Evolutionary conservation across 2,113 vertebrate genomes (phyloP), one percentile per base, ranked within the genome.

Genomic region (Orthonyx spaldingii): DNA sequence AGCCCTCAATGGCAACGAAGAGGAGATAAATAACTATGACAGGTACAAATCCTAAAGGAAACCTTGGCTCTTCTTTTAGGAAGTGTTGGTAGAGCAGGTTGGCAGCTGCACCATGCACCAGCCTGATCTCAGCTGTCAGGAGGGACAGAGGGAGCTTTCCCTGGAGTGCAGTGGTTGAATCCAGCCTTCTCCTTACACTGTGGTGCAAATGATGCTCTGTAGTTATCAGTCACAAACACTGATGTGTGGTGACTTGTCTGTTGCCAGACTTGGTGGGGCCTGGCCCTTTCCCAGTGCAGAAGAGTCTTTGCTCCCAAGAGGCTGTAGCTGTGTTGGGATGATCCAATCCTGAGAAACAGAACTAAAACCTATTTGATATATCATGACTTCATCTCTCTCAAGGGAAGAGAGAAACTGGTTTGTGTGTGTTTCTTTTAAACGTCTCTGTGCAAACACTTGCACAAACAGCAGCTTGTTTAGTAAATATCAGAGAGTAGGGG

Each of bases 1-100:
- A 10, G 98, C 99, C 14, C 98, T 99, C n/a, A 99, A 99, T 11
- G 99, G 99, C 76, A 99, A 98, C 0, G 97, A 98, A 9, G 98
- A 98, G 16, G 99, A 99, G 89, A 96, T 98, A 79, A 98, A 98
- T 94, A 98, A 97, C 80, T 98, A 98, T 1, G 98, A 99, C 91
- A 96, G 98, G 99, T 99, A 96, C 16, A 39, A n/a, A 47, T 26
- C 41, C 71, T 47, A 24, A 13, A 37, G 84, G 52, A 42, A 80
- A 32, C 13, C 49, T 59, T 3, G 2, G 37, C 32, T 65, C 46
- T 12, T 35, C 41, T 16, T 39, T 9, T 44, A 32, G 55, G 41
- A 55, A 0, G 23, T 56, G n/a, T 4, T 65, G 59, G 57, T 28
- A 42, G 71, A 16, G 64, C 1, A 2, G 7, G 23, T 7, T 59